Conservation (phyloP, 1,140 invertebrate species). For the Macrocentrus cingulum region DNA sequence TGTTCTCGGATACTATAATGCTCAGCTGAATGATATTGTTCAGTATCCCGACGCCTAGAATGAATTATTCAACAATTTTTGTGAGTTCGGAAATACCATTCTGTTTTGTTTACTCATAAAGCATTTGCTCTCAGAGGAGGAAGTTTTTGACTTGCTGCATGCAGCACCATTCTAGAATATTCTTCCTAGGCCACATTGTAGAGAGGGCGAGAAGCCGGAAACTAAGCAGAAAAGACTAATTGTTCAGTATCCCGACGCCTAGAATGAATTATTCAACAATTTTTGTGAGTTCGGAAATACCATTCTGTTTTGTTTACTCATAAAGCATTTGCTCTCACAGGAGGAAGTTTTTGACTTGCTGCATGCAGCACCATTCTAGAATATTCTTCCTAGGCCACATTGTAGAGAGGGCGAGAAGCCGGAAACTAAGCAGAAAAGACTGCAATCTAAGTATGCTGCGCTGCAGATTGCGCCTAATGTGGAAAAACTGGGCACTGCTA, state of each 20-base stretch:
- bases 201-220: conserved; percentile 96
- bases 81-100: no score
- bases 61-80: no score
- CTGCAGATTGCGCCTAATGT: conserved; percentile 96
- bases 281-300: no score
- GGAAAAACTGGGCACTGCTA: conserved; percentile 92
- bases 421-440: conserved; percentile 91
- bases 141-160: conserved; percentile 93
- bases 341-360: conserved; percentile 96
- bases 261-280: no score
- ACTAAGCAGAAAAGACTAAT: conserved; percentile 91
- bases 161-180: conserved; percentile 99
- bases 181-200: conserved; percentile 89
- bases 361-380: conserved; percentile 98
- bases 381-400: conserved; percentile 92
- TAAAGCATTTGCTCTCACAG: conserved; percentile 93
- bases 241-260: no score
- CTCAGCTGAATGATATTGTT: no score
- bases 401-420: conserved; percentile 96
- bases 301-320: conserved; percentile 91
- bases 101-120: conserved; percentile 96
- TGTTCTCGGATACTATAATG: no score
- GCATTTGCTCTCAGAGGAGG: conserved; percentile 93
- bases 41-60: no score
- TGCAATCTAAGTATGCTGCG: conserved; percentile 93